These are phyloP conservation scores for Pogoniulus pusillus DNA, from an alignment of 2,797 vertebrate species.

Conservation along the genomic window DNA sequence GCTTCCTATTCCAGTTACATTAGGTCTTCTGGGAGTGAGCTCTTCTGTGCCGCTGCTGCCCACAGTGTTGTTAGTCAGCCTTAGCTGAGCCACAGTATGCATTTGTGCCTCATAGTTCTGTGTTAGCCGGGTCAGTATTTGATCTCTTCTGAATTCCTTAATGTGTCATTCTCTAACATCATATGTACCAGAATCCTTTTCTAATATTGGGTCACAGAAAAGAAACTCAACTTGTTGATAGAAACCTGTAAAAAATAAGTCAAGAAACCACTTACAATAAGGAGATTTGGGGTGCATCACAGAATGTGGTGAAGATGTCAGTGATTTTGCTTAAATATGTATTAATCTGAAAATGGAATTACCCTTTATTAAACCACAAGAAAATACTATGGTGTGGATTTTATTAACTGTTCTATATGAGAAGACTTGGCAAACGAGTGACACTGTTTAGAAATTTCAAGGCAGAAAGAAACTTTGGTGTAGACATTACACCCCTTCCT, in stretches of 20 bases:
- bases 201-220: background rate
- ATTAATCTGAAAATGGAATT: slow-evolving; percentile 17
- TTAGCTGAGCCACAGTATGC: background rate
- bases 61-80: background rate
- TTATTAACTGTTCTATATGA: background rate
- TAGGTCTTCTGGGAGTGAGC: background rate
- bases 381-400: background rate
- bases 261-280: background rate
- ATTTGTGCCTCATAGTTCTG: background rate
- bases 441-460: slow-evolving; percentile 12
- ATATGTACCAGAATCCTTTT: background rate
- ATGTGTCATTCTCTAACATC: background rate
- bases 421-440: background rate
- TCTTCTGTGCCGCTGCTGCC: background rate
- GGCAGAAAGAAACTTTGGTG: background rate
- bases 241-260: background rate
- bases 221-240: background rate
- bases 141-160: background rate
- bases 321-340: slow-evolving; percentile 35
- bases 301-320: background rate
- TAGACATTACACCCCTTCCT: background rate
- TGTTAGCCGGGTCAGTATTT: background rate
- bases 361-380: slow-evolving; percentile 5
- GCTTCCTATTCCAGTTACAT: background rate
- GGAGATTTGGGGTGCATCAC: background rate